Percentiles rank a stretch among this genome's conserved stretches.
These are phyloP conservation scores for Hyles euphorbiae DNA, from an alignment of 1,140 invertebrate genomes.

Conservation along the genomic window DNA sequence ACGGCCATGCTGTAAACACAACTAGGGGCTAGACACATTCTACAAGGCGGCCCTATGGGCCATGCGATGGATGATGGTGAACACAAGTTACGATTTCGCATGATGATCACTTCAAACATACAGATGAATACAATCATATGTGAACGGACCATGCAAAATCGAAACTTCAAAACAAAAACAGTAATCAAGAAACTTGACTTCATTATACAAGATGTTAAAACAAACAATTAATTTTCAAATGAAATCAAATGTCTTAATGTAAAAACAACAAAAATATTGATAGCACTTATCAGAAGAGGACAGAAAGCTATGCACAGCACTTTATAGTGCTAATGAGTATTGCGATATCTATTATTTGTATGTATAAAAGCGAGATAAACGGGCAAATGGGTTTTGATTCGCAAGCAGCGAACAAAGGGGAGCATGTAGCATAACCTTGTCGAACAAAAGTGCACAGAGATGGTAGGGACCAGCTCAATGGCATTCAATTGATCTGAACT, in stretches of 20 bases:
- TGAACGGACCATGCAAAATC: conserved; percentile 28
- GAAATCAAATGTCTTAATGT: background rate
- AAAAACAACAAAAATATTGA: too few species aligned
- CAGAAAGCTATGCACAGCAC: too few species aligned
- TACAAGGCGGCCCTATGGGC: conserved; percentile 64
- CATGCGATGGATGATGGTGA: conserved; percentile 57
- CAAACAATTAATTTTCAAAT: background rate
- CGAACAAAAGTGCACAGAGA: conserved; percentile 31
- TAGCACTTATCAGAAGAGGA: too few species aligned
- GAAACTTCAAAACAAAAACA: conserved; percentile 13
- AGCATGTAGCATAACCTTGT: conserved; percentile 59
- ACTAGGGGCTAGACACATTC: conserved; percentile 74
- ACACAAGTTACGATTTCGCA: conserved; percentile 29
- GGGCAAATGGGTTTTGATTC: too few species aligned
- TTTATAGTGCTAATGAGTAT: too few species aligned
- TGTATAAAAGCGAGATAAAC: too few species aligned
- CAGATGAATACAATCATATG: conserved; percentile 1
- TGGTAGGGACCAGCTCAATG: conserved; percentile 58
- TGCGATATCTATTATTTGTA: too few species aligned
- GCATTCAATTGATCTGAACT: conserved; percentile 66
- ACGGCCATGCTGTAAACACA: conserved; percentile 89
- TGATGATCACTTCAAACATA: conserved; percentile 11
- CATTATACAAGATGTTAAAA: background rate
- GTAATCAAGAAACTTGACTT: conserved; percentile 8
- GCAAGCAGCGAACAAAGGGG: conserved; percentile 11